These are phyloP conservation scores for Zootoca vivipara DNA, from an alignment of 2,113 vertebrate genomes.

Conservation along the genomic window DNA sequence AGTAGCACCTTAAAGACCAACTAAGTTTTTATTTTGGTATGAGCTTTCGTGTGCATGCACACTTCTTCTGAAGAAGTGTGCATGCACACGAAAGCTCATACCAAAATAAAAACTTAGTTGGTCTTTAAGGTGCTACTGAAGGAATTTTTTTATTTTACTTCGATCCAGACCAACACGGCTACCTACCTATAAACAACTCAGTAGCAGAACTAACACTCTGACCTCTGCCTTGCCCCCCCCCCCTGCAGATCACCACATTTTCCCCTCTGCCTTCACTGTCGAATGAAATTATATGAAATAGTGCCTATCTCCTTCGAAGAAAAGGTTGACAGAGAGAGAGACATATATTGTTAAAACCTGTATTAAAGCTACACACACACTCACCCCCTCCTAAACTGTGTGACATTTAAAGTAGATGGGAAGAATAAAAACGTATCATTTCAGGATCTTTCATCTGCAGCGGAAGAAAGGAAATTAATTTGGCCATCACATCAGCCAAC, in stretches of 20 bases:
- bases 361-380: not conserved
- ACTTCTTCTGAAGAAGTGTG: no score
- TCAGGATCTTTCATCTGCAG: constrained; percentile 51
- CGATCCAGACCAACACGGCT: no score
- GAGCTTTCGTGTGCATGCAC: no score
- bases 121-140: no score
- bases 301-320: not conserved
- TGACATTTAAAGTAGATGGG: constrained; percentile 25
- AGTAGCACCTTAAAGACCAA: no score
- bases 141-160: no score
- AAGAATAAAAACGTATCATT: constrained; percentile 58
- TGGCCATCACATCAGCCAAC: constrained; percentile 48
- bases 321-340: not conserved
- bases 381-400: not conserved
- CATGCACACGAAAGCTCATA: no score
- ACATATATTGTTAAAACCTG: not conserved
- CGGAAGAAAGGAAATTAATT: constrained; percentile 48
- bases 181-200: not conserved
- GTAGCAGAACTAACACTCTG: not conserved
- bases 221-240: not conserved
- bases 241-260: not conserved
- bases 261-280: not conserved
- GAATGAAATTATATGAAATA: constrained; percentile 3
- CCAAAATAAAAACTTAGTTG: no score
- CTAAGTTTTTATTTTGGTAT: no score